phyloP scores from a whole-genome alignment of 1,140 invertebrate genomes.

The Pantala flavescens region DNA sequence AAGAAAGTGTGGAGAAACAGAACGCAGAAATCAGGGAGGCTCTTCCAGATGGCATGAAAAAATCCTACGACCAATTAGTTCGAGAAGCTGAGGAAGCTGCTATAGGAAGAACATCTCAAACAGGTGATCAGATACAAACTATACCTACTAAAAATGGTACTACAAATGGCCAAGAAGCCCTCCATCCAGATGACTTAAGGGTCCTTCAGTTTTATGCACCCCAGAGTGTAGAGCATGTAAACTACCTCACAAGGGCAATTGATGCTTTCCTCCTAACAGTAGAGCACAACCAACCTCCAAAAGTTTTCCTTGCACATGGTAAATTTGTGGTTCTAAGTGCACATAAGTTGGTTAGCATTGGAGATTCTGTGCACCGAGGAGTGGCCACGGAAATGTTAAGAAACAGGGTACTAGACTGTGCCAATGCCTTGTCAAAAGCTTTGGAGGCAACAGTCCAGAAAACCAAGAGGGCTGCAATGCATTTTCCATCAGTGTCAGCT shows the following conservation, averaged over 20 bases:
- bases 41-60: constrained; percentile 57
- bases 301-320: constrained; percentile 83
- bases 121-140: neutral
- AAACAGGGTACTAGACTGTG: constrained; percentile 60
- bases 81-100: constrained; percentile 38
- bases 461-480: constrained; percentile 79
- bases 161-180: constrained; percentile 18
- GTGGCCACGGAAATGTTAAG: constrained; percentile 59
- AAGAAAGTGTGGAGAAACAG: constrained; percentile 56
- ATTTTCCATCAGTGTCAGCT: constrained; percentile 79
- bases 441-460: constrained; percentile 73
- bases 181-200: constrained; percentile 69
- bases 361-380: constrained; percentile 80
- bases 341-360: constrained; percentile 85
- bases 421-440: constrained; percentile 73
- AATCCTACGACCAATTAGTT: constrained; percentile 59
- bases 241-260: constrained; percentile 75
- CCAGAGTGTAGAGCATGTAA: constrained; percentile 71
- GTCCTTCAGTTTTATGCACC: constrained; percentile 75
- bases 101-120: neutral
- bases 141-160: neutral
- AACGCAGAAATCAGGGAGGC: constrained; percentile 60
- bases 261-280: constrained; percentile 84
- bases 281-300: constrained; percentile 84
- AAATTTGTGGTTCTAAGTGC: constrained; percentile 90